Conservation (phyloP, 2,888 invertebrate species). For the Boloria euphrosyne region DNA sequence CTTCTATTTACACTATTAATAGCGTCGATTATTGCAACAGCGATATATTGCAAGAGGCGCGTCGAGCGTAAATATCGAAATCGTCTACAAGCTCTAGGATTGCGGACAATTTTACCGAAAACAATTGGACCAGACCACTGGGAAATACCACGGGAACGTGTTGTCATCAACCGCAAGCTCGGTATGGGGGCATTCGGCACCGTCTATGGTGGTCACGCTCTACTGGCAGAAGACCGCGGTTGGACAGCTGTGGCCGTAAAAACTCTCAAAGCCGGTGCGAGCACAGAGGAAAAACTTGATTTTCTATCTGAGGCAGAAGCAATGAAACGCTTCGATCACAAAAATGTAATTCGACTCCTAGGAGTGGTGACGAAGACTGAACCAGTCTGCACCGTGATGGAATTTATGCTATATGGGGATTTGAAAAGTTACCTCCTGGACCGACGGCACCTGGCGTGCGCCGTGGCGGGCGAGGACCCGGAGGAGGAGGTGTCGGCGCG, state of each 20-base stretch:
- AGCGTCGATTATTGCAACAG: conserved; percentile 53
- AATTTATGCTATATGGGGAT: conserved; percentile 96
- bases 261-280: conserved; percentile 91
- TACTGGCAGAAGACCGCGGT: conserved; percentile 80
- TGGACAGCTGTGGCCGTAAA: conserved; percentile 95
- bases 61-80: conserved; percentile 61
- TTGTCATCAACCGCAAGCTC: conserved; percentile 92
- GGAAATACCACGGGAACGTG: conserved; percentile 92
- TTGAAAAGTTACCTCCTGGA: conserved; percentile 93
- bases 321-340: conserved; percentile 96
- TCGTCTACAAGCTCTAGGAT: conserved; percentile 60
- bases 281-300: conserved; percentile 93
- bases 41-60: conserved; percentile 58
- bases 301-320: conserved; percentile 96
- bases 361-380: conserved; percentile 94
- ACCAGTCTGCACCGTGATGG: conserved; percentile 96
- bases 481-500: conserved; percentile 90
- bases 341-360: conserved; percentile 91
- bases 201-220: conserved; percentile 95
- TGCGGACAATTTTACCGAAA: conserved; percentile 57
- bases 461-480: conserved; percentile 85
- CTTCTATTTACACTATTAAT: conserved; percentile 52
- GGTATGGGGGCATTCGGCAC: conserved; percentile 96
- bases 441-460: conserved; percentile 90
- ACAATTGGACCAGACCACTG: conserved; percentile 87